Conservation (phyloP, 2,888 invertebrate species). For the Spicauda simplicius region DNA sequence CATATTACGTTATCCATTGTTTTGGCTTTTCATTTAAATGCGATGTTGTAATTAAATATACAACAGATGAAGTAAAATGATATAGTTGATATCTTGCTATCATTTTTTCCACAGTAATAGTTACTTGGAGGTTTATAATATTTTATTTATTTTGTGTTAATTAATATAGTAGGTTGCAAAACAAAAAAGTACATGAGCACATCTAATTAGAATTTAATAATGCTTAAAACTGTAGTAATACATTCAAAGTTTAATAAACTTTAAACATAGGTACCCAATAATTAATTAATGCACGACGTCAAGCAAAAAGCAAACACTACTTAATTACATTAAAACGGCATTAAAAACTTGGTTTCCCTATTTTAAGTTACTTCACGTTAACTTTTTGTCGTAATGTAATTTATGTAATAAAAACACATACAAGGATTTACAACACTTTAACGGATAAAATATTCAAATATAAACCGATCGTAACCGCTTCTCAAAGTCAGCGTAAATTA, state of each 20-base stretch:
- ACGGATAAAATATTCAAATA: constrained; percentile 13
- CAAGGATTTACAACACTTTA: not conserved
- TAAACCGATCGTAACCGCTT: constrained; percentile 6
- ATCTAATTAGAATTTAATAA: not conserved
- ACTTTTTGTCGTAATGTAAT: not conserved
- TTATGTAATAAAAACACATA: not conserved
- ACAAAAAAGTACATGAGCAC: not conserved
- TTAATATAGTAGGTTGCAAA: not conserved
- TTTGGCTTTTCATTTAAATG: constrained; percentile 4
- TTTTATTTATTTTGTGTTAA: not conserved
- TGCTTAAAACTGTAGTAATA: not conserved
- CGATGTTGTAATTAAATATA: not conserved
- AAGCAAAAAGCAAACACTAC: not conserved
- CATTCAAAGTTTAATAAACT: too few species aligned
- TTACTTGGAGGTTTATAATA: too few species aligned
- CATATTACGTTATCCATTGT: constrained; percentile 11
- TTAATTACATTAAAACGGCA: not conserved
- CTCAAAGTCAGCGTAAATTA: not conserved
- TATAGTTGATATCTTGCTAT: too few species aligned
- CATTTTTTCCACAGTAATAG: too few species aligned
- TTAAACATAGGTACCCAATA: too few species aligned
- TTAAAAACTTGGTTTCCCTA: constrained; percentile 1
- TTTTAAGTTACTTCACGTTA: not conserved
- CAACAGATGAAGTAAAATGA: not conserved
- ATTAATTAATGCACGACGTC: not conserved